These are phyloP conservation scores for Agrilus mali DNA, from an alignment of 2,888 invertebrate species.

Conservation along the genomic window DNA sequence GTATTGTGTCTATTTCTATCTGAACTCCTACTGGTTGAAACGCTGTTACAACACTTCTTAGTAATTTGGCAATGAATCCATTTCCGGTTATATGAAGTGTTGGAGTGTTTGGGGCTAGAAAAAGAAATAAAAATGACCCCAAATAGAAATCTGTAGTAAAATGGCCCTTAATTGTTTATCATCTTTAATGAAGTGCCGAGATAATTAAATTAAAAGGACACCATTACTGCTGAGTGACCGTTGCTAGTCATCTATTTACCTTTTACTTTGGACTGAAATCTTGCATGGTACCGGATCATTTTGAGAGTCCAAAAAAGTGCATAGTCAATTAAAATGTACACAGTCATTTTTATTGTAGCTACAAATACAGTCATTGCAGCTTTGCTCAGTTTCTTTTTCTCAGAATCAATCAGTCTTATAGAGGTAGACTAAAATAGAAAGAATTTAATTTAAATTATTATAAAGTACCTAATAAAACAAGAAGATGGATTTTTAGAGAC, in stretches of 20 bases:
- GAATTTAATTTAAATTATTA: neutral
- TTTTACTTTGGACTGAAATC: constrained; percentile 34
- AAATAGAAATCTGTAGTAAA: neutral
- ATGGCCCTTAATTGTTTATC: neutral
- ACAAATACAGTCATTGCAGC: constrained; percentile 46
- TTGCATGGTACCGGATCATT: constrained; percentile 37
- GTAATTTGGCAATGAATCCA: constrained; percentile 55
- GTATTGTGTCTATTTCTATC: constrained; percentile 44
- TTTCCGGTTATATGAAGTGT: constrained; percentile 48
- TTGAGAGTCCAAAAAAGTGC: constrained; percentile 65
- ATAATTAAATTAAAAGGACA: neutral
- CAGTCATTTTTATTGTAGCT: constrained; percentile 55
- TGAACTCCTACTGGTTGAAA: constrained; percentile 42
- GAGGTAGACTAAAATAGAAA: constrained; percentile 40
- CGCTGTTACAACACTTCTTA: constrained; percentile 45
- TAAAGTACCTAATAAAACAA: neutral
- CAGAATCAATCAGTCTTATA: constrained; percentile 43
- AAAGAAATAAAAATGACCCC: neutral
- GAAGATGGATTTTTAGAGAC: constrained; percentile 9
- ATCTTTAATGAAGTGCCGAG: too few species aligned
- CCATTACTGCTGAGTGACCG: too few species aligned
- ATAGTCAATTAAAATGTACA: constrained; percentile 67
- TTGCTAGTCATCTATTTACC: constrained; percentile 22
- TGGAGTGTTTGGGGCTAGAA: constrained; percentile 37
- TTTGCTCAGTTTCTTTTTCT: constrained; percentile 43